Evolutionary conservation across 2,888 invertebrate genomes (phyloP), one percentile per base, ranked within the genome.

Genomic region (Conus canariensis): DNA sequence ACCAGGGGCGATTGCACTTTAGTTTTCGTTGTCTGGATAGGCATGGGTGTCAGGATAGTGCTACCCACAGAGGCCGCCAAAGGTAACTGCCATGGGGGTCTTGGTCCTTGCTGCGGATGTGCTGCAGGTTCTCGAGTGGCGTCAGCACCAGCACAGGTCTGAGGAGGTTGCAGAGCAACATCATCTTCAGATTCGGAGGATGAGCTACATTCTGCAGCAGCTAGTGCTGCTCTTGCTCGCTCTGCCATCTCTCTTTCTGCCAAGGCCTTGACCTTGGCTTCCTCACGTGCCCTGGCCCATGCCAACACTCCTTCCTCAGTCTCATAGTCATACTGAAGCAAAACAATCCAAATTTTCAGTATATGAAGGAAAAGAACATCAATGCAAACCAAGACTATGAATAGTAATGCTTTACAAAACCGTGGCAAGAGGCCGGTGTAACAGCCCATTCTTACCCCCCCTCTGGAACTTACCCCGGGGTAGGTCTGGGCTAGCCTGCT

Each of bases 271-370:
- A 83, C 88, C 77, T 90, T 89, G 77, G 94, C 94, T 82, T 93
- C 91, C 86, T 94, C 93, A 90, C 94, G 91, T 25, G 94, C 95
- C 87, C 93, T 92, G 19, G 95, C 94, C 95, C 95, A 95, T 90
- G 94, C 93, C 74, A 95, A 88, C 4, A 95, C 95, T 87, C 94
- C 95, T 87, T 95, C 94, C 88, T 95, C 95, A 56, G 94, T 94
- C 22, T 94, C 94, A 93, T 95, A 95, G 82, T 94, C 91, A 88
- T 95, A 95, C 95, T 95, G 93, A 87, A 94, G 93, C 74, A 82
- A 59, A 77, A n/a, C 19, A 22, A 74, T 9, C 74, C 5, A 10
- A n/a, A 9, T 10, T n/a, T 74, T 74, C 25, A 74, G 7, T n/a
- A 10, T 25, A 56, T 45, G 45, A 2, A 45, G 4, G 45, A 45